Evolutionary conservation across 1,140 invertebrate species (phyloP), one percentile per base, ranked within the genome.

Genomic region (Hyposmocoma kahamanoa): DNA sequence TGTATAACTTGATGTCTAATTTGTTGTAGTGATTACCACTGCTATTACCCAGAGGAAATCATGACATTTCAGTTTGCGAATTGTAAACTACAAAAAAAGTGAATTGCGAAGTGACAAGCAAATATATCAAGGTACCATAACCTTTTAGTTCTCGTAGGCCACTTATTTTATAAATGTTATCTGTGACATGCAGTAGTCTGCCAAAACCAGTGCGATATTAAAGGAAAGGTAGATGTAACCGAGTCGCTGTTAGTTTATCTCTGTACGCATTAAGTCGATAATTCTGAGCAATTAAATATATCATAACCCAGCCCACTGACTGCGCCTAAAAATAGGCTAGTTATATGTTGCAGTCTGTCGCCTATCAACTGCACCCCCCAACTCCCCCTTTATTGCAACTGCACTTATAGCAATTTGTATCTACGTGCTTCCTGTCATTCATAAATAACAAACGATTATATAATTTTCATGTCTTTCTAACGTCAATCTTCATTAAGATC

Each of bases 351-450:
- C 26, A 39, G 53, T 53, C 47, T 56, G 54, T 45, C 57, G 46
- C 57, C 59, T 69, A 68, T 52, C 57, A 64, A 61, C 42, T 56
- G 50, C 57, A 43, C 43, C 49, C 53, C 67, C 56, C 46, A 63
- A 54, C 58, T 62, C 59, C 55, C 43, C 68, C 67, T 66, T 74
- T 67, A 71, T 68, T 62, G 56, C 62, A 62, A 62, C 50, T 67
- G 62, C 63, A 66, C 59, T 61, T 62, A 61, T 44, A 47, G 53
- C 62, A 64, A 73, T 73, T 67, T 73, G 55, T 60, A 70, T 73
- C 53, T 57, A 58, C 41, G 43, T 15, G 56, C 47, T 63, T 74
- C 62, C 65, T 70, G 64, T 65, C 53, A 59, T 56, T 54, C 26
- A 43, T 56, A 53, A 49, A 6, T n/a, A n/a, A n/a, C n/a, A n/a